Percentiles rank a stretch among this genome's conserved stretches.
Conservation (phyloP, 2,797 vertebrate genomes). For the Takifugu rubripes region DNA sequence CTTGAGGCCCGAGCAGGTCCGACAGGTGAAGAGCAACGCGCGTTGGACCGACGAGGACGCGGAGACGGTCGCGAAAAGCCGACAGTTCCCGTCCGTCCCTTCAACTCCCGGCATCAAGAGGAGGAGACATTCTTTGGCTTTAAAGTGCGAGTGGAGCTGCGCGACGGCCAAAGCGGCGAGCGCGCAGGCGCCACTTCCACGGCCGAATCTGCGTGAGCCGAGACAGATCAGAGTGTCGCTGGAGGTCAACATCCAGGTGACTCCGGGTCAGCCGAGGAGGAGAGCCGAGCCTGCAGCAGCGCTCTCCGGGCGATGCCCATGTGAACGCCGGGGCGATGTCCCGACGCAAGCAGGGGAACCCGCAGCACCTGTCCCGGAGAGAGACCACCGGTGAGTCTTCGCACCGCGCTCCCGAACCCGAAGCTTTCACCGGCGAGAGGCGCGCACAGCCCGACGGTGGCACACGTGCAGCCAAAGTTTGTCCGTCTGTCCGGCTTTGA, state of each 20-base stretch:
- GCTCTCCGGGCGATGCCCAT: constrained; percentile 95
- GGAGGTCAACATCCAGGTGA: constrained; percentile 61
- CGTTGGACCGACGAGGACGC: not conserved
- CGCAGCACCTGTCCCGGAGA: constrained; percentile 98
- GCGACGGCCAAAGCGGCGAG: constrained; percentile 41
- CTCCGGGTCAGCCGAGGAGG: constrained; percentile 52
- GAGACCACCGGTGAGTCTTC: constrained; percentile 86
- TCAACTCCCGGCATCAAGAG: constrained; percentile 4
- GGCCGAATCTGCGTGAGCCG: constrained; percentile 22
- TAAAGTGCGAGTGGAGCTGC: constrained; percentile 26
- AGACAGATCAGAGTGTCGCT: constrained; percentile 9
- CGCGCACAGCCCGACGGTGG: too few species aligned
- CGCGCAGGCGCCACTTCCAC: constrained; percentile 30
- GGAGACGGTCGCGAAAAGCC: constrained; percentile 41
- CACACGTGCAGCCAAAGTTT: too few species aligned
- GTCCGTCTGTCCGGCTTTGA: too few species aligned
- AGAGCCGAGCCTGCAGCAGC: constrained; percentile 79
- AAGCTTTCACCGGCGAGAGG: not conserved
- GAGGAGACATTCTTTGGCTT: not conserved
- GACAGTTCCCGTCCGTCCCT: constrained; percentile 22
- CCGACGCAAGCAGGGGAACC: constrained; percentile 99
- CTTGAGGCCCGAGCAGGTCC: too few species aligned
- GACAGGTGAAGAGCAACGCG: too few species aligned
- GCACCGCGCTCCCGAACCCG: not conserved
- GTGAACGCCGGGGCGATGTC: constrained; percentile 99